These are phyloP conservation scores for Adela reaumurella DNA, from an alignment of 2,888 invertebrate species.

Conservation along the genomic window DNA sequence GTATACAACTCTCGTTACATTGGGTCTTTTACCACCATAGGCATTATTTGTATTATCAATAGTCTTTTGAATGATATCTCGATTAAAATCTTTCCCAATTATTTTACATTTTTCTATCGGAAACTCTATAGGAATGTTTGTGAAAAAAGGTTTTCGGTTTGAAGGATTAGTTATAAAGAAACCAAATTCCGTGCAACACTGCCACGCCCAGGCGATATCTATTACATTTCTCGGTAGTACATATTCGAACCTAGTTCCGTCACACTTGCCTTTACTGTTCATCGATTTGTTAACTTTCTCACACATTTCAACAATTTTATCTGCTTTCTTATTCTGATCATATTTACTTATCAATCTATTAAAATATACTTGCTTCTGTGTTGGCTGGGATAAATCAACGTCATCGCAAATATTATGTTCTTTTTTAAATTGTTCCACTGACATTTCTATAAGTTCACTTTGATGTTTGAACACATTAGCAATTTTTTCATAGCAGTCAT, in stretches of 20 bases:
- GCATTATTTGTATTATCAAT: conserved; percentile 39
- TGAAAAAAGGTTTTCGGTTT: conserved; percentile 54
- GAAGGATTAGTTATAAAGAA: conserved; percentile 65
- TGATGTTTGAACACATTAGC: conserved; percentile 24
- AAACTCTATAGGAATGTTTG: conserved; percentile 35
- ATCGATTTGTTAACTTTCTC: conserved; percentile 12
- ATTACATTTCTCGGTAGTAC: conserved; percentile 22
- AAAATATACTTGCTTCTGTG: conserved; percentile 36
- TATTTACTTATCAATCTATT: conserved; percentile 21
- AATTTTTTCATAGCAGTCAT: conserved; percentile 25
- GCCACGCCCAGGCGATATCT: conserved; percentile 59
- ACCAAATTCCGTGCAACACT: conserved; percentile 75
- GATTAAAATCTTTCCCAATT: conserved; percentile 35
- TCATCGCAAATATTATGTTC: conserved; percentile 33
- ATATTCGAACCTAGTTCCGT: conserved; percentile 25
- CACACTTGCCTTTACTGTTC: conserved; percentile 21
- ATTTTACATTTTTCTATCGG: conserved; percentile 34
- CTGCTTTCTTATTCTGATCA: conserved; percentile 30
- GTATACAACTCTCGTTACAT: conserved; percentile 53
- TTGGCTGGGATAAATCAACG: conserved; percentile 24
- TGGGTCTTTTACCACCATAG: conserved; percentile 44
- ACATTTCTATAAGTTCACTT: no score
- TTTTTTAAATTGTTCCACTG: conserved; percentile 23
- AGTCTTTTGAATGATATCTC: conserved; percentile 27
- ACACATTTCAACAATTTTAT: conserved; percentile 24